Conservation (phyloP, 2,797 vertebrate species). For the Paratrypauchen microcephalus region DNA sequence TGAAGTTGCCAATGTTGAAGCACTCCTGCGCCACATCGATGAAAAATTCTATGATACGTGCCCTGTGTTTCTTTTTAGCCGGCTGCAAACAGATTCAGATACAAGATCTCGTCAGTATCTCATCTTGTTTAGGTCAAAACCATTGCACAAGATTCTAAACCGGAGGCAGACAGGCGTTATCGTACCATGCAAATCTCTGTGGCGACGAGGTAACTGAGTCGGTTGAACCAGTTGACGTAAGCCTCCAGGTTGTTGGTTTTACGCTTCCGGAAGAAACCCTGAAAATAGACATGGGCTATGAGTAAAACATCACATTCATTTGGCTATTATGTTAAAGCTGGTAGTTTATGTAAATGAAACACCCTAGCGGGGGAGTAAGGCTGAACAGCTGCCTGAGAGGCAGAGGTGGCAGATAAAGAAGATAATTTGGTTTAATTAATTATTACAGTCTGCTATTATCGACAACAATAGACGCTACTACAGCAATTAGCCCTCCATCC, state of each 20-base stretch:
- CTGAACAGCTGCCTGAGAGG: background rate
- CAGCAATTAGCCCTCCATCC: too few relatives aligned
- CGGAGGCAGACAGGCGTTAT: background rate
- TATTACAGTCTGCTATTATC: background rate
- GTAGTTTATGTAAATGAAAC: background rate
- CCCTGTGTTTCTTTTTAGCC: slow-evolving; percentile 92
- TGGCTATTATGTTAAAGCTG: background rate
- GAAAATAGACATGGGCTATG: background rate
- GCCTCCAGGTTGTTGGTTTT: slow-evolving; percentile 90
- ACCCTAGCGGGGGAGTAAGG: background rate
- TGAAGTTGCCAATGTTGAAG: slow-evolving; percentile 97
- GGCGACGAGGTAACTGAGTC: slow-evolving; percentile 90
- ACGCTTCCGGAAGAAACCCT: slow-evolving; percentile 82
- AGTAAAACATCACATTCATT: background rate
- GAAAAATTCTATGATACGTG: slow-evolving; percentile 93
- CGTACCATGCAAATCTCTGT: slow-evolving; percentile 95
- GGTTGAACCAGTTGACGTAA: slow-evolving; percentile 94
- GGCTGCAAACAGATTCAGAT: slow-evolving; percentile 74
- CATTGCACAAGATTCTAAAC: background rate
- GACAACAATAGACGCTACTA: too few relatives aligned
- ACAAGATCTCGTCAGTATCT: background rate
- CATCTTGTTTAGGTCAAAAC: background rate
- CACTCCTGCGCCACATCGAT: slow-evolving; percentile 93
- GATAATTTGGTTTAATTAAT: background rate
- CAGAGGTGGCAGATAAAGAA: background rate